Evolutionary conservation across 2,797 vertebrate genomes (phyloP).

Genomic region (Loris lydekkerianus): DNA sequence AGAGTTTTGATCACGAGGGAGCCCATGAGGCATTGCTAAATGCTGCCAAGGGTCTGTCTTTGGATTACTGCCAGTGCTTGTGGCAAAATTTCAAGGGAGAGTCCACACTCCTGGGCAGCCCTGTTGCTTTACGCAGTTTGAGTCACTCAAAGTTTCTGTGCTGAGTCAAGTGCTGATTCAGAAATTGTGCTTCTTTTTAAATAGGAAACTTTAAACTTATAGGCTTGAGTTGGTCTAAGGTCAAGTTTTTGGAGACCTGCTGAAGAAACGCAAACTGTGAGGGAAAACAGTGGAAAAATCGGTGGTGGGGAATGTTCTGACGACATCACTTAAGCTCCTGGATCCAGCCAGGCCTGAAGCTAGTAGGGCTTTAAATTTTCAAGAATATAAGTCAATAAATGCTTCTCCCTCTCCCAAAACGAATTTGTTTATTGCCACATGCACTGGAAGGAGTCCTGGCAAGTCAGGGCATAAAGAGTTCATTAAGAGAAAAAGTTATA

Average conservation of each 20-base stretch:
- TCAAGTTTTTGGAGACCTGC: background rate
- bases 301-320: background rate
- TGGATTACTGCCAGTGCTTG: background rate
- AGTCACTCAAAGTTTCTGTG: background rate
- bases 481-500: background rate
- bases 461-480: background rate
- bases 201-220: background rate
- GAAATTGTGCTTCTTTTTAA: background rate
- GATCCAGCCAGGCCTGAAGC: background rate
- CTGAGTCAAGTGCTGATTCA: background rate
- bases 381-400: background rate
- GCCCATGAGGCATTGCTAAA: background rate
- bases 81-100: background rate
- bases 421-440: background rate
- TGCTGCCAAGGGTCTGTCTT: background rate
- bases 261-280: background rate
- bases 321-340: background rate
- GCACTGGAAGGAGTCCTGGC: background rate
- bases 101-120: background rate
- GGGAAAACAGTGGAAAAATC: background rate
- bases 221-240: background rate
- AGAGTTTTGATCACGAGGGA: background rate
- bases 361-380: background rate
- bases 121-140: background rate
- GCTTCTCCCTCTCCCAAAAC: background rate